Base-by-base conservation (phyloP, 2,797 vertebrate species). In the Heliangelus exortis region DNA sequence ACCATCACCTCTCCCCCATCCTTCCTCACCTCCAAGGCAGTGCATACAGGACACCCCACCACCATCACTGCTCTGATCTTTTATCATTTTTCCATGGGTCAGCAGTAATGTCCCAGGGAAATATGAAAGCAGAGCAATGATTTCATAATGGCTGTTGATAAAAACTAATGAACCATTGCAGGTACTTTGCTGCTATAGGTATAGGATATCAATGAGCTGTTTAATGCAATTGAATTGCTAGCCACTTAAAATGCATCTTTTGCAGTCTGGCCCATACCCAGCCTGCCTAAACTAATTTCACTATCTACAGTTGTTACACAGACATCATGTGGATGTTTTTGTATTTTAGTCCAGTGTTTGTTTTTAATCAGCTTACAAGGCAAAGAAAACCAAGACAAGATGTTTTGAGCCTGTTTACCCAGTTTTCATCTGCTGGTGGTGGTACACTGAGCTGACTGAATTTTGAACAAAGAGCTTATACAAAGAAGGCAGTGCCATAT, bases 81-180 rank as follows among this genome's bases (percentile, higher is more conserved):
- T 74, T 33, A 2, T 33, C 12, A 3, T 9, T 83, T 74, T 41
- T 39, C 59, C 0, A 0, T 15, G 71, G 73, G 85, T 84, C 68
- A 94, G 51, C 67, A 81, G 33, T 57, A 61, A 81, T 3, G 22
- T 68, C 15, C 29, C 43, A 61, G 28, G 8, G 3, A 91, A 87
- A 90, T 68, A 86, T 47, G 85, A 91, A 93, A 90, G 55, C 48
- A 71, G 87, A 8, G 6, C 88, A 83, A 41, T 53, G 57, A 81
- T 96, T 95, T 92, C 63, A 55, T 95, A 93, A 95, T 75, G 79
- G 63, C 54, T 92, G 90, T 93, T 96, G 94, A 92, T 94, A 92
- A 91, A 93, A 95, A 84, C 62, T 92, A 96, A 96, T 84, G 93
- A 96, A 86, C 81, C 31, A 1, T 89, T 8, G 4, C 84, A 68